These are phyloP conservation scores for Apamea epomidion DNA, from an alignment of 2,888 invertebrate genomes.

Conservation along the genomic window DNA sequence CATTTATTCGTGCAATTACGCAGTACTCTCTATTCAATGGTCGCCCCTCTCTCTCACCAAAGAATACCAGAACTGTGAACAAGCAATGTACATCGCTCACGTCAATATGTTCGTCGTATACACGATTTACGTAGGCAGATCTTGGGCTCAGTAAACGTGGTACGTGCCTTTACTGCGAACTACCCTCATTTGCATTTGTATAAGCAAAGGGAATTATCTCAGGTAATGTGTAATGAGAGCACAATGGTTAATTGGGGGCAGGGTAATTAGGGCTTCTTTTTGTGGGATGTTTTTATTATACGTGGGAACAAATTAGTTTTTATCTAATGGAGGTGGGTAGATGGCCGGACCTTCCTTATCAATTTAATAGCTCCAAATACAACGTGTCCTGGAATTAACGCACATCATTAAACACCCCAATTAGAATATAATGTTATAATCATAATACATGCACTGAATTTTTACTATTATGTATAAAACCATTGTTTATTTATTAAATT, in stretches of 20 bases:
- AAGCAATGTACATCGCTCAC: constrained; percentile 63
- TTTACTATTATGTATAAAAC: no score
- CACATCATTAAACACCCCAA: no score
- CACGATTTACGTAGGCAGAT: constrained; percentile 53
- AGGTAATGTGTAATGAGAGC: constrained; percentile 72
- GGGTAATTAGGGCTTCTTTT: constrained; percentile 55
- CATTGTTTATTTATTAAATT: no score
- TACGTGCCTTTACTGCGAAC: constrained; percentile 78
- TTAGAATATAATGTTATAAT: no score
- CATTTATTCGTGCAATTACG: constrained; percentile 17
- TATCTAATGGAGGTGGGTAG: constrained; percentile 3
- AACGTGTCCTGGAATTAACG: background rate
- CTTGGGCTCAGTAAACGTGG: constrained; percentile 72
- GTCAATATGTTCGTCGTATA: constrained; percentile 62
- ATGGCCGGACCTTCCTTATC: background rate
- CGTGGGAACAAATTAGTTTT: constrained; percentile 39
- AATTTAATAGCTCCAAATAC: background rate
- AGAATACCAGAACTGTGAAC: constrained; percentile 17
- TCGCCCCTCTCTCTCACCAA: background rate
- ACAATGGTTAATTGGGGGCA: constrained; percentile 62
- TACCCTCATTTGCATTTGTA: constrained; percentile 75
- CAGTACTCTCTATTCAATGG: constrained; percentile 25
- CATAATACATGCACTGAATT: no score
- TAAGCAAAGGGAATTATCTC: constrained; percentile 71
- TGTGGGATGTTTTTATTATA: constrained; percentile 27